Evolutionary conservation across 2,888 invertebrate species (phyloP).

Genomic region (Trypoxylon attenuatum): DNA sequence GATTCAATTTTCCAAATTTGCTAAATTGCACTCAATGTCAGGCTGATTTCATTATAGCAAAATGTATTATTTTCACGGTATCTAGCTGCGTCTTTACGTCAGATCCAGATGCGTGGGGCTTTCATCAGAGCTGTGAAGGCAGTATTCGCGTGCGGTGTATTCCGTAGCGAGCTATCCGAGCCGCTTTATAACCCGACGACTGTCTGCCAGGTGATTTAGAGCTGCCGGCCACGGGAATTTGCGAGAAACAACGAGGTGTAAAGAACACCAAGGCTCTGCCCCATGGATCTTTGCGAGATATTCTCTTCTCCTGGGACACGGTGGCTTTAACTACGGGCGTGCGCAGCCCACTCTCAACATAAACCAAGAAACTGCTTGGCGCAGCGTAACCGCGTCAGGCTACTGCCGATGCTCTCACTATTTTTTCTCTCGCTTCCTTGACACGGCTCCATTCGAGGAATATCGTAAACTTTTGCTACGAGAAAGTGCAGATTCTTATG

Average conservation of each 20-base stretch:
- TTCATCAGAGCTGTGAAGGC: slow-evolving; percentile 15
- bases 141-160: slow-evolving; percentile 17
- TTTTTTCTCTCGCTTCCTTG: no score
- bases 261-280: slow-evolving; percentile 40
- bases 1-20: no score
- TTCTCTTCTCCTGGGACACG: slow-evolving; percentile 24
- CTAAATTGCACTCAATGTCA: no score
- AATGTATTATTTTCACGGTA: no score
- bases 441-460: no score
- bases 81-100: no score
- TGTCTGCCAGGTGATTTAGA: slow-evolving; percentile 51
- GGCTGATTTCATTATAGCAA: no score
- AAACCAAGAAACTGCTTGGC: slow-evolving; percentile 54
- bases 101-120: slow-evolving; percentile 21
- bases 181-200: slow-evolving; percentile 42
- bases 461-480: no score
- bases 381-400: slow-evolving; percentile 43
- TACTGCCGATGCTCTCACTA: no score
- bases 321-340: slow-evolving; percentile 48
- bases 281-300: slow-evolving; percentile 40
- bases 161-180: slow-evolving; percentile 14
- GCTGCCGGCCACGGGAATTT: slow-evolving; percentile 40
- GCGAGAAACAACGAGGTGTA: slow-evolving; percentile 53
- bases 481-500: no score
- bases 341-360: slow-evolving; percentile 45